phyloP scores from a whole-genome alignment of 2,113 vertebrate genomes.

The Catharus minimus region DNA sequence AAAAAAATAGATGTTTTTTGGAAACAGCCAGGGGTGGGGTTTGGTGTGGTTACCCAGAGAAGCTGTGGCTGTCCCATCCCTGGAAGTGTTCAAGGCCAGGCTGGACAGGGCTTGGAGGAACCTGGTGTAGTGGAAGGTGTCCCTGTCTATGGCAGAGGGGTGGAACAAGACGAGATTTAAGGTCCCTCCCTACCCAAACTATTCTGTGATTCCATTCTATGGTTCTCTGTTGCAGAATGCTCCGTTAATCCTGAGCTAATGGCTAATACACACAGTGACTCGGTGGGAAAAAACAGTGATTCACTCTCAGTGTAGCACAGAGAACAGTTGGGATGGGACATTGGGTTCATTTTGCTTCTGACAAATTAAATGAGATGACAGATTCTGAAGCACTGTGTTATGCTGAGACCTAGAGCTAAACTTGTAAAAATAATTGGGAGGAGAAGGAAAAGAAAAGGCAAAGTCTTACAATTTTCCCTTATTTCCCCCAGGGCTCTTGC shows the following conservation, averaged over 20 bases:
- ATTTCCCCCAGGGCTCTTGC: neutral
- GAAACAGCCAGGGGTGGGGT: neutral
- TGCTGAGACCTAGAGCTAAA: neutral
- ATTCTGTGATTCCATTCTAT: neutral
- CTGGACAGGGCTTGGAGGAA: neutral
- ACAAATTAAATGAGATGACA: neutral
- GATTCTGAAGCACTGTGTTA: neutral
- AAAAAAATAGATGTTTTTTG: neutral
- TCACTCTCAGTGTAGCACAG: neutral
- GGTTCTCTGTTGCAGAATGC: neutral
- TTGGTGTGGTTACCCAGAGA: neutral
- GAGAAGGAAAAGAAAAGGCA: neutral
- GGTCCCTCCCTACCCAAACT: neutral
- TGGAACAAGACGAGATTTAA: neutral
- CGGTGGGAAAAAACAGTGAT: neutral
- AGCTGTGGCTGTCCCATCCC: neutral
- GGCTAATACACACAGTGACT: neutral
- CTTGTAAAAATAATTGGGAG: neutral
- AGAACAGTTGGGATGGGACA: neutral
- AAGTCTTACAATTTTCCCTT: neutral
- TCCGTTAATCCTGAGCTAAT: neutral
- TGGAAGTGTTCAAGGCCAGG: neutral
- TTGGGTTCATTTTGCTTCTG: neutral
- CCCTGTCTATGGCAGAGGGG: neutral
- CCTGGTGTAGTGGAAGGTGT: rapidly evolving